Evolutionary conservation across 2,888 invertebrate genomes (phyloP).

Genomic region (Platerodrilus igneus): DNA sequence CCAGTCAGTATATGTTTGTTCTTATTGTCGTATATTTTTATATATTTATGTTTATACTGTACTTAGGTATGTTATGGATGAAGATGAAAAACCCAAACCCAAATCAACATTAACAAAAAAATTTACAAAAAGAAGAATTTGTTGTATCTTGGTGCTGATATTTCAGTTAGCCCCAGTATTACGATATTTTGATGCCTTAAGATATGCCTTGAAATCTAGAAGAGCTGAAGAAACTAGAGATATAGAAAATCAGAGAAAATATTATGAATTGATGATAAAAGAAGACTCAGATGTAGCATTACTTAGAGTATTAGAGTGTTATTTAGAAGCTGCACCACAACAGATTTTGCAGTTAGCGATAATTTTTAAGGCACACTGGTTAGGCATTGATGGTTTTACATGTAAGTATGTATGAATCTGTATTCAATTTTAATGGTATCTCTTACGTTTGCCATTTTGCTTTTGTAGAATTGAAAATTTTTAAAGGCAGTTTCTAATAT

Average conservation of each 20-base stretch:
- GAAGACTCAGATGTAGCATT: constrained; percentile 78
- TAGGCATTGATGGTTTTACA: constrained; percentile 45
- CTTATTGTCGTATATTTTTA: too few species aligned
- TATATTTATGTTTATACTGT: too few species aligned
- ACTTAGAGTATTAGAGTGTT: constrained; percentile 73
- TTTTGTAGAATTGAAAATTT: too few species aligned
- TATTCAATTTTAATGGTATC: too few species aligned
- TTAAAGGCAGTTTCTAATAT: too few species aligned
- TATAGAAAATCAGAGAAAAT: constrained; percentile 56
- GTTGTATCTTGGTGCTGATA: constrained; percentile 58
- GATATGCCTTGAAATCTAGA: constrained; percentile 64
- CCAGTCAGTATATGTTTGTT: too few species aligned
- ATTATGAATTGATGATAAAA: constrained; percentile 69
- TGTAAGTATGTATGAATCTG: constrained; percentile 42
- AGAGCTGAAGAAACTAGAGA: constrained; percentile 57
- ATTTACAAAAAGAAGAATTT: constrained; percentile 55
- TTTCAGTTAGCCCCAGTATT: constrained; percentile 72
- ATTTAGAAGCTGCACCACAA: constrained; percentile 76
- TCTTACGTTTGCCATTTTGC: too few species aligned
- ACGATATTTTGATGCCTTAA: constrained; percentile 59
- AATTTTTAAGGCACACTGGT: constrained; percentile 53
- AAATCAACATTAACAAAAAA: constrained; percentile 54
- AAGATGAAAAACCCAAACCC: constrained; percentile 46
- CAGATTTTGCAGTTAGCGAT: constrained; percentile 71
- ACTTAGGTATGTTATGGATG: constrained; percentile 23